Conservation (phyloP, 2,113 vertebrate genomes). For the Dryoscopus gambensis region DNA sequence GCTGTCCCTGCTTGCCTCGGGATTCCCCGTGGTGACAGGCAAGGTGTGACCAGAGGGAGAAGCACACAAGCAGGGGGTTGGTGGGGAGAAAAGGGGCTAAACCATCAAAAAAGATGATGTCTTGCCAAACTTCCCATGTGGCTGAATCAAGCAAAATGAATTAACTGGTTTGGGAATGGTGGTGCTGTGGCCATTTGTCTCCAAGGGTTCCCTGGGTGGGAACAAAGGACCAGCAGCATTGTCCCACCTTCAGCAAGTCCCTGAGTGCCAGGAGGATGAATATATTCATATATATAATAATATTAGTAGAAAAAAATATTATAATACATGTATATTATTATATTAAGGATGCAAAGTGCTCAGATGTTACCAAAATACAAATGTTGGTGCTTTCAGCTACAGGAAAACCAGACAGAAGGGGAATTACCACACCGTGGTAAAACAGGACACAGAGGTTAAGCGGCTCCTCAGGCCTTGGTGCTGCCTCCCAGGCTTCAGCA, state of each 20-base stretch:
- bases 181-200: background rate
- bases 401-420: background rate
- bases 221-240: background rate
- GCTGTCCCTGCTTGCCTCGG: background rate
- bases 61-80: rapidly evolving
- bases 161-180: background rate
- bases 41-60: background rate
- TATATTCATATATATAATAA: background rate
- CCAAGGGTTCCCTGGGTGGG: background rate
- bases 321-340: background rate
- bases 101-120: background rate
- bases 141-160: background rate
- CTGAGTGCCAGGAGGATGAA: background rate
- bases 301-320: background rate
- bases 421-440: rapidly evolving
- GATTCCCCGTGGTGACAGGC: background rate
- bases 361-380: background rate
- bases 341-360: background rate
- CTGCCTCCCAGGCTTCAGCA: background rate
- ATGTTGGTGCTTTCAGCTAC: background rate
- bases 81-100: background rate
- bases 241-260: background rate
- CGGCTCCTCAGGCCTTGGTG: background rate
- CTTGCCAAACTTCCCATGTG: background rate
- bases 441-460: background rate